These are phyloP conservation scores for Zaprionus capensis DNA, from an alignment of 1,140 invertebrate species.

Conservation along the genomic window DNA sequence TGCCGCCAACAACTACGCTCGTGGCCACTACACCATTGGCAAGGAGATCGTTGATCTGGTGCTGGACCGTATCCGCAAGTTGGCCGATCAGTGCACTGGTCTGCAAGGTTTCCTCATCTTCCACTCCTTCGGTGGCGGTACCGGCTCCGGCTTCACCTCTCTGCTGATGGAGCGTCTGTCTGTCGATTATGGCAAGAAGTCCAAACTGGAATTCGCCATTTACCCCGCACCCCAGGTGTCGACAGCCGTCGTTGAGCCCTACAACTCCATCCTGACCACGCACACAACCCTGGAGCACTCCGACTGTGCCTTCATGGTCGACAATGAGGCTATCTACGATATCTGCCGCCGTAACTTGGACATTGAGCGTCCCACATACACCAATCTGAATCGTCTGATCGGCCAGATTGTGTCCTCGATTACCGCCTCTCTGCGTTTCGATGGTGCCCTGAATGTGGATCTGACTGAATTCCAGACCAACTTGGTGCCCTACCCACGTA, in stretches of 20 bases:
- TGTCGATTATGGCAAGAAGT: conserved; percentile 95
- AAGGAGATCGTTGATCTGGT: conserved; percentile 94
- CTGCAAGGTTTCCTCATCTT: conserved; percentile 95
- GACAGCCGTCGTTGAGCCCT: conserved; percentile 96
- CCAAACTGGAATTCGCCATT: conserved; percentile 94
- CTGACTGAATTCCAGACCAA: conserved; percentile 96
- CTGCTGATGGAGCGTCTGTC: conserved; percentile 95
- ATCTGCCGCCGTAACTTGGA: conserved; percentile 95
- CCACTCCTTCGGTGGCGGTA: conserved; percentile 95
- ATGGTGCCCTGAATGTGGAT: conserved; percentile 95
- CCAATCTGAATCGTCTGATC: conserved; percentile 91
- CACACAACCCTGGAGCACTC: conserved; percentile 94
- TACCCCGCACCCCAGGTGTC: conserved; percentile 95
- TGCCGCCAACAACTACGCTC: conserved; percentile 94
- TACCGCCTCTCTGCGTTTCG: conserved; percentile 94
- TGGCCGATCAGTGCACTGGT: conserved; percentile 94
- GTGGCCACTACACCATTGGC: conserved; percentile 96
- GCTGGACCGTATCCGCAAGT: conserved; percentile 90
- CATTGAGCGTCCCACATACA: conserved; percentile 93
- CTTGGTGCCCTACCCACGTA: conserved; percentile 93
- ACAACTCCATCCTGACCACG: conserved; percentile 93
- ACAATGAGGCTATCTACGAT: conserved; percentile 95
- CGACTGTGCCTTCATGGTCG: conserved; percentile 95
- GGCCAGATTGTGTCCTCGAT: conserved; percentile 95
- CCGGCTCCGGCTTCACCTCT: conserved; percentile 94